Evolutionary conservation across 2,888 invertebrate genomes (phyloP).

Genomic region (Morpho achilles): DNA sequence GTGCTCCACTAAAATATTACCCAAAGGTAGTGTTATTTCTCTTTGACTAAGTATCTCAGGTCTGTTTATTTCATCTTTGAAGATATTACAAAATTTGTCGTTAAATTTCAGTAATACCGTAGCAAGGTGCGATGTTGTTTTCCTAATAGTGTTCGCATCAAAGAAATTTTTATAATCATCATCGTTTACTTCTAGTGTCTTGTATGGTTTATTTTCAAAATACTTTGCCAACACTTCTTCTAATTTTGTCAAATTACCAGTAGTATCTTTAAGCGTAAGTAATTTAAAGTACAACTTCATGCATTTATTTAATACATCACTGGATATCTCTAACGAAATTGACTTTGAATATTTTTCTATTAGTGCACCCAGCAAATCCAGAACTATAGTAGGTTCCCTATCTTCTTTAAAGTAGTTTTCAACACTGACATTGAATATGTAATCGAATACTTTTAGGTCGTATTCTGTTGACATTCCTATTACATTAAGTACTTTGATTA

Average conservation of each 20-base stretch:
- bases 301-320: slow-evolving; percentile 53
- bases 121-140: slow-evolving; percentile 78
- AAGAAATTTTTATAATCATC: slow-evolving; percentile 78
- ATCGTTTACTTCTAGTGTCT: slow-evolving; percentile 65
- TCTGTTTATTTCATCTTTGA: slow-evolving; percentile 64
- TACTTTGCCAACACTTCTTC: slow-evolving; percentile 78
- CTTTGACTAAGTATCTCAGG: slow-evolving; percentile 76
- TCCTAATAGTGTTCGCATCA: slow-evolving; percentile 68
- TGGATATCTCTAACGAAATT: slow-evolving; percentile 45
- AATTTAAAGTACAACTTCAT: slow-evolving; percentile 65
- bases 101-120: slow-evolving; percentile 78
- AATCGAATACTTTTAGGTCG: slow-evolving; percentile 59
- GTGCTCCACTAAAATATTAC: slow-evolving; percentile 68
- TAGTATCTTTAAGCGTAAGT: slow-evolving; percentile 54
- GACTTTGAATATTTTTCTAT: slow-evolving; percentile 66
- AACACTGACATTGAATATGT: slow-evolving; percentile 51
- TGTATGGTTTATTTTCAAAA: slow-evolving; percentile 81
- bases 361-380: slow-evolving; percentile 67
- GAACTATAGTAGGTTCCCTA: slow-evolving; percentile 70
- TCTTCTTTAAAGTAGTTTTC: slow-evolving; percentile 61
- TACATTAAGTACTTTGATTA: slow-evolving; percentile 60
- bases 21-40: slow-evolving; percentile 81
- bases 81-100: slow-evolving; percentile 59
- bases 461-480: slow-evolving; percentile 60
- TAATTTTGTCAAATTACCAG: slow-evolving; percentile 70